Evolutionary conservation across 2,888 invertebrate genomes (phyloP), one percentile per base, ranked within the genome.

Genomic region (Helobdella robusta): DNA sequence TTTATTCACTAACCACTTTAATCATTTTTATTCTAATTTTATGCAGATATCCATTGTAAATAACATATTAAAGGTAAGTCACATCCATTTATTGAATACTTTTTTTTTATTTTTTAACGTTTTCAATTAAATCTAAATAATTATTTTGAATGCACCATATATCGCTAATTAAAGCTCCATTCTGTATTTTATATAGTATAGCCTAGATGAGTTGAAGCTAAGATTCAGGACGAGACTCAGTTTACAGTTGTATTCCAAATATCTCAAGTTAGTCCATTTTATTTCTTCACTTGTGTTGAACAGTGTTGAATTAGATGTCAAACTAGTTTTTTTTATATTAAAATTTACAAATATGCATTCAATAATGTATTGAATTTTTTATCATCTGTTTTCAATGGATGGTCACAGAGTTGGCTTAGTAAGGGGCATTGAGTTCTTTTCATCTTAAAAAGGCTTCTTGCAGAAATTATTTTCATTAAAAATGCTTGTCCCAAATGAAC

Each of bases 201-300:
- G 93, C 71, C 85, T 97, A 76, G 91, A 91, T 68, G 93, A 94
- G 82, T 81, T 93, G 74, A 94, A 94, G 80, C 83, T 97, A 59
- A 84, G 90, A 71, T 86, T 97, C 74, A 84, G 97, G 73, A 89
- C 91, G 48, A 88, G 93, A 75, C 83, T 97, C 72, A 89, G 93
- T 4, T 83, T 87, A 72, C 84, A 90, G 79, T 82, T 98, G 67
- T 89, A 93, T 81, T 86, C 88, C 73, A 87, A 92, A 76, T 98
- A 97, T 80, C 84, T 97, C 72, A 89, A 87, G 89, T 92, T 82
- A 86, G 52, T 62, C 5, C n/a, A 0, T 30, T 56, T 60, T 11
- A 18, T 44, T 60, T 8, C 11, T 15, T 46, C 44, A n/a, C 28
- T 56, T 56, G 5, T 30, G 56, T 8, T 30, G n/a, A n/a, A n/a